Evolutionary conservation across 2,797 vertebrate species (phyloP), one percentile per base, ranked within the genome.

Genomic region (Myotis vivesi): DNA sequence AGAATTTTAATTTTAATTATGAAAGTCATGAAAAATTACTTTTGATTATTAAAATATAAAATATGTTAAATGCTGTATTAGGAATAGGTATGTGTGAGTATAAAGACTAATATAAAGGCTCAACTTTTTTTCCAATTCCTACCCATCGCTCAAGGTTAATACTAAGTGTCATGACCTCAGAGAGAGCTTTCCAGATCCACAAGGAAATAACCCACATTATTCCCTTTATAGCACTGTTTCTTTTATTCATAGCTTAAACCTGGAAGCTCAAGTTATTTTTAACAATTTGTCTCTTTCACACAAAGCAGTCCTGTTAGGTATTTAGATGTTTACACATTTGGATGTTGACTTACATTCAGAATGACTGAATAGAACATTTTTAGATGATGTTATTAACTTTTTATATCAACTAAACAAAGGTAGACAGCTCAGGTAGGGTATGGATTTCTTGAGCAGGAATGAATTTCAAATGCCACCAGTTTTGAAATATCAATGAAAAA

Each of bases 401-500:
- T 94, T 73, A 30, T 76, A 33, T 75, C 51, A 93, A 25, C 75
- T 62, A 86, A 92, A 36, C n/a, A 91, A 91, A 7, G 4, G 28
- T 46, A 92, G 91, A 59, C 49, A 85, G 44, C 44, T 57, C 38
- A 92, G 51, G 44, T 86, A 59, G 8, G 33, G 23, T 53, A 4
- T 95, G 62, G n/a, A 66, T 92, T 86, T 96, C n/a, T 15, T 76
- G 10, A 96, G 33, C 30, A 85, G 33, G 87, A 97, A 89, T 95
- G 69, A 86, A 89, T 95, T 3, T 97, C 9, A 84, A 82, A 72
- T 97, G 87, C 30, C 51, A 57, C 3, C 9, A 81, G 16, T 95
- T 95, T 94, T 94, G 51, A 97, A 82, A 95, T 96, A 89, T 38
- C 49, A 79, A 15, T 94, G 69, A 92, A 87, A 73, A 95, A 71